These are phyloP conservation scores for Artemia sinica DNA, from an alignment of 2,888 invertebrate genomes.

Conservation along the genomic window DNA sequence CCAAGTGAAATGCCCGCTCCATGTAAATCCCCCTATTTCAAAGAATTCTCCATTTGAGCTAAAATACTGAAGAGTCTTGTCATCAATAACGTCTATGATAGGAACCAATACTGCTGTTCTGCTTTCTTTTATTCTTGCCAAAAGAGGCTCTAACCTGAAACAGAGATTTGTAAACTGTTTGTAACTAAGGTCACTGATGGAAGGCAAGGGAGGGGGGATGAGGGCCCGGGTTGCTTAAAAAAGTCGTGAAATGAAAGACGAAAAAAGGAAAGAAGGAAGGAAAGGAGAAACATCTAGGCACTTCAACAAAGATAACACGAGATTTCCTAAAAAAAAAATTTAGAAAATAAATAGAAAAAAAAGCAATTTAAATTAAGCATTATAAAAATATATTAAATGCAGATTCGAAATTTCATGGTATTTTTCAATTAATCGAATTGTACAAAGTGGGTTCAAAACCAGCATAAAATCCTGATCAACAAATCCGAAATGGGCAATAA, in stretches of 20 bases:
- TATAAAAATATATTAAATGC: too few relatives aligned
- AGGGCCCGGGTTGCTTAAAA: not conserved
- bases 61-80: slow-evolving; percentile 55
- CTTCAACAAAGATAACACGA: too few relatives aligned
- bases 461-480: too few relatives aligned
- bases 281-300: too few relatives aligned
- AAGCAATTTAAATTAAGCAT: too few relatives aligned
- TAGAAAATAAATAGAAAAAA: too few relatives aligned
- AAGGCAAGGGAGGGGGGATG: not conserved
- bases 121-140: slow-evolving; percentile 64
- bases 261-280: not conserved
- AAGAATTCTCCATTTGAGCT: slow-evolving; percentile 35
- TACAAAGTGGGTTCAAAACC: too few relatives aligned
- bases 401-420: too few relatives aligned
- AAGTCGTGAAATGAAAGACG: not conserved
- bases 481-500: too few relatives aligned
- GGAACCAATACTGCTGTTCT: slow-evolving; percentile 68
- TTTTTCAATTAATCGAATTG: too few relatives aligned
- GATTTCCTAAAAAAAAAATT: too few relatives aligned
- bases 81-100: slow-evolving; percentile 83
- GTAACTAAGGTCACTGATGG: not conserved
- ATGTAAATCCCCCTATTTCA: slow-evolving; percentile 64
- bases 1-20: slow-evolving; percentile 88
- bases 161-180: not conserved
- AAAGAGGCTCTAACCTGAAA: slow-evolving; percentile 58